phyloP scores from a whole-genome alignment of 2,888 invertebrate species.

The Campaea margaritaria region DNA sequence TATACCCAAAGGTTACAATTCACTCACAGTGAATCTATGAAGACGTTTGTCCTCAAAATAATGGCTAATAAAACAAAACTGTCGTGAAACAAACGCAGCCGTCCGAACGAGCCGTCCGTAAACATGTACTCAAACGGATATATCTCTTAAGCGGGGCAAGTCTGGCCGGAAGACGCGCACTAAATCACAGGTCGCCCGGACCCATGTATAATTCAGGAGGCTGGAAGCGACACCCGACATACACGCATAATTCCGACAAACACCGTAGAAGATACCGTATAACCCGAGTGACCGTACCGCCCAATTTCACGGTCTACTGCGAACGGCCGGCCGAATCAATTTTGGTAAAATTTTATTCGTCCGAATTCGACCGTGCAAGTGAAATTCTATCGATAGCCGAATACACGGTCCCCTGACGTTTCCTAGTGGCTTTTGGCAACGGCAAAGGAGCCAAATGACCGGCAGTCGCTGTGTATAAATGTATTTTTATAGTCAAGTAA shows the following conservation, averaged over 20 bases:
- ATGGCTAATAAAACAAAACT: constrained; percentile 38
- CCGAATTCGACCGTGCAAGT: constrained; percentile 73
- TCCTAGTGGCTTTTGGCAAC: constrained; percentile 61
- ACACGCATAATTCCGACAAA: constrained; percentile 69
- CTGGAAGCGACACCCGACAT: constrained; percentile 70
- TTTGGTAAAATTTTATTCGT: constrained; percentile 82
- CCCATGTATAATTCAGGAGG: constrained; percentile 80
- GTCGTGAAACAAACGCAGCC: constrained; percentile 58
- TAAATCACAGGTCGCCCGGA: constrained; percentile 76
- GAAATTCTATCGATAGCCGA: constrained; percentile 74
- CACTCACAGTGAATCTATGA: constrained; percentile 22
- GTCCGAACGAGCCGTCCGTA: constrained; percentile 50
- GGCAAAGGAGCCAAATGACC: constrained; percentile 53
- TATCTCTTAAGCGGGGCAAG: constrained; percentile 66
- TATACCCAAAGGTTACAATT: constrained; percentile 9
- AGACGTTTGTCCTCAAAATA: constrained; percentile 25
- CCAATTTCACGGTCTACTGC: constrained; percentile 82
- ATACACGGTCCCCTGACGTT: constrained; percentile 63
- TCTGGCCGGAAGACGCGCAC: constrained; percentile 63
- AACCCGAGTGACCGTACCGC: constrained; percentile 66
- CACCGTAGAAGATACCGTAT: constrained; percentile 71
- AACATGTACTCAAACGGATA: constrained; percentile 53
- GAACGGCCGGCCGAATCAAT: constrained; percentile 79
- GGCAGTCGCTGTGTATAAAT: constrained; percentile 32
- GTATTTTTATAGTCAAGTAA: constrained; percentile 39